Evolutionary conservation across 1,140 invertebrate species (phyloP).

Genomic region (Nylanderia fulva): DNA sequence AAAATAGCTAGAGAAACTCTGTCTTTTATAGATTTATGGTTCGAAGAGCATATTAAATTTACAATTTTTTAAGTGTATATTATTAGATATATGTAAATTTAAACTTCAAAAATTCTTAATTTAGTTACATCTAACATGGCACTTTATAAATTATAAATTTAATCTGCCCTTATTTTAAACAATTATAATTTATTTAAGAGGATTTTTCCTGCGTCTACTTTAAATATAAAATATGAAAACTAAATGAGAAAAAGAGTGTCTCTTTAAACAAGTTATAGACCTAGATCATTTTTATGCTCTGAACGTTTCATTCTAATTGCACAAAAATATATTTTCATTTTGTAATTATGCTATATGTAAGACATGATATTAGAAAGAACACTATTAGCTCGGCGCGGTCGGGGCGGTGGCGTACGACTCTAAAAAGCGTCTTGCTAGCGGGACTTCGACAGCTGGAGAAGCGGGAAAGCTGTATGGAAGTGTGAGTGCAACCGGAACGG

Average conservation of each 20-base stretch:
- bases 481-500: conserved; percentile 66
- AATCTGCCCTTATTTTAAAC: too few relatives aligned
- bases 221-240: too few relatives aligned
- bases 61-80: too few relatives aligned
- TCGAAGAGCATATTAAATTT: too few relatives aligned
- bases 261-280: neutral
- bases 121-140: neutral
- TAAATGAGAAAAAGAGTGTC: too few relatives aligned
- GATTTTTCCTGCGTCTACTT: too few relatives aligned
- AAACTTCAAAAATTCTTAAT: too few relatives aligned
- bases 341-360: neutral
- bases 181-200: too few relatives aligned
- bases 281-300: neutral
- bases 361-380: conserved; percentile 2
- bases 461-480: conserved; percentile 53
- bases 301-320: neutral
- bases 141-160: neutral
- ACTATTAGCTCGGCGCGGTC: conserved; percentile 61
- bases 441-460: conserved; percentile 69
- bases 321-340: neutral
- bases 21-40: too few relatives aligned
- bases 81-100: too few relatives aligned
- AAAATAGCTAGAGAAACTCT: too few relatives aligned
- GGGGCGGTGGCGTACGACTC: conserved; percentile 71
- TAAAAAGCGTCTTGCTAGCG: conserved; percentile 66